Conservation (phyloP, 2,797 vertebrate genomes). For the Chelon labrosus region DNA sequence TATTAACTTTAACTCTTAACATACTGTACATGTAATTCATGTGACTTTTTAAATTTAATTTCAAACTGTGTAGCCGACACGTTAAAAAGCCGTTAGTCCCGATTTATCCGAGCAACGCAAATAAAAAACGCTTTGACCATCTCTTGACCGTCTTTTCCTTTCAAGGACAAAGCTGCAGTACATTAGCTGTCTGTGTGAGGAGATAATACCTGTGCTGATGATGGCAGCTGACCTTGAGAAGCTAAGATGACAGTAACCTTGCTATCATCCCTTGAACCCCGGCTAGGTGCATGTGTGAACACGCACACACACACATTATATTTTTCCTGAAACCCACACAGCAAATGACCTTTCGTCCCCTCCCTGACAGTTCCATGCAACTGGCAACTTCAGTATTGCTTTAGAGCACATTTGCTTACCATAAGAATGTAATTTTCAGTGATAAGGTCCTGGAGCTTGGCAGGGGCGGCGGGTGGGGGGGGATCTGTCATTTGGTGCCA, state of each 20-base stretch:
- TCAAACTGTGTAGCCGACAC: not conserved
- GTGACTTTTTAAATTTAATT: not conserved
- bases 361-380: constrained; percentile 77
- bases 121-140: constrained; percentile 44
- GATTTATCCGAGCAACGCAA: constrained; percentile 19
- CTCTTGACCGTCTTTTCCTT: constrained; percentile 40
- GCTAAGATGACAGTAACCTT: constrained; percentile 71
- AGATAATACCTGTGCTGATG: constrained; percentile 75
- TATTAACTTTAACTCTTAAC: not conserved
- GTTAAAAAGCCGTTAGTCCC: constrained; percentile 40
- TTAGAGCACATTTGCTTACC: constrained; percentile 85
- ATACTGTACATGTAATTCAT: not conserved
- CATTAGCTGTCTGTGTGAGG: constrained; percentile 66
- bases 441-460: constrained; percentile 85
- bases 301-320: constrained; percentile 28
- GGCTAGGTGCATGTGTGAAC: constrained; percentile 10
- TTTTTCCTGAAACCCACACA: constrained; percentile 69
- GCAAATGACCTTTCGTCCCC: constrained; percentile 75
- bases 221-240: constrained; percentile 74
- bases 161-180: constrained; percentile 68
- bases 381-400: constrained; percentile 79
- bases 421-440: constrained; percentile 87
- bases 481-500: constrained; percentile 81
- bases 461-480: constrained; percentile 63
- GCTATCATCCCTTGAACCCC: constrained; percentile 68